Conservation (phyloP, 2,797 vertebrate genomes). For the Limosa lapponica region DNA sequence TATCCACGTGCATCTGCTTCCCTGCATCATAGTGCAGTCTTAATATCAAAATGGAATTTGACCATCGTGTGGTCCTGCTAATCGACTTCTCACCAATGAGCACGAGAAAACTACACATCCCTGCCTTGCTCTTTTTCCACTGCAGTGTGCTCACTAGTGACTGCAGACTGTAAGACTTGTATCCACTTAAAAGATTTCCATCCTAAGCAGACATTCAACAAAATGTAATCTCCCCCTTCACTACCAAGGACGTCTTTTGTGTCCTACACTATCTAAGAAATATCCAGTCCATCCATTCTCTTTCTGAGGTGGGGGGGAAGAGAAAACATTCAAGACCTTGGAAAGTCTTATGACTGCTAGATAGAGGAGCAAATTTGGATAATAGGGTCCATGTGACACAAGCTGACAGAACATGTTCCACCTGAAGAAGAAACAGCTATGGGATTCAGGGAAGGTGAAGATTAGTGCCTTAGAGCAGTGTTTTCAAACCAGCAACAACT, state of each 20-base stretch:
- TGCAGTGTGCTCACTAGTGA: not conserved
- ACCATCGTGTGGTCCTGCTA: accelerated
- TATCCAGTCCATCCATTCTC: not conserved
- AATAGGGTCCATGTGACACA: not conserved
- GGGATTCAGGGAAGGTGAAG: not conserved
- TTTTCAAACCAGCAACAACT: not conserved
- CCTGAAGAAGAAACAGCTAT: not conserved
- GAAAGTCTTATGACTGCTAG: not conserved
- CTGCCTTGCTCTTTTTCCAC: not conserved
- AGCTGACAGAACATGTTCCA: not conserved
- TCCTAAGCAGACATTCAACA: not conserved
- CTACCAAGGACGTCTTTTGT: not conserved
- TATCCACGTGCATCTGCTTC: not conserved
- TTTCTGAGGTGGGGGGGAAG: not conserved
- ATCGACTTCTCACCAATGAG: not conserved
- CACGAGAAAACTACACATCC: not conserved
- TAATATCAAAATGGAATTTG: not conserved
- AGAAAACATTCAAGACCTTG: not conserved
- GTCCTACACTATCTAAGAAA: not conserved
- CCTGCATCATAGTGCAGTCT: not conserved
- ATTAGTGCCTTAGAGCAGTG: not conserved
- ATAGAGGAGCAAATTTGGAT: not conserved
- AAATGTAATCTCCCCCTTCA: not conserved
- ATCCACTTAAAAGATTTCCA: not conserved
- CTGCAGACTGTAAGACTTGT: not conserved